phyloP scores from a whole-genome alignment of 2,888 invertebrate species.

The Caradrina kadenii region DNA sequence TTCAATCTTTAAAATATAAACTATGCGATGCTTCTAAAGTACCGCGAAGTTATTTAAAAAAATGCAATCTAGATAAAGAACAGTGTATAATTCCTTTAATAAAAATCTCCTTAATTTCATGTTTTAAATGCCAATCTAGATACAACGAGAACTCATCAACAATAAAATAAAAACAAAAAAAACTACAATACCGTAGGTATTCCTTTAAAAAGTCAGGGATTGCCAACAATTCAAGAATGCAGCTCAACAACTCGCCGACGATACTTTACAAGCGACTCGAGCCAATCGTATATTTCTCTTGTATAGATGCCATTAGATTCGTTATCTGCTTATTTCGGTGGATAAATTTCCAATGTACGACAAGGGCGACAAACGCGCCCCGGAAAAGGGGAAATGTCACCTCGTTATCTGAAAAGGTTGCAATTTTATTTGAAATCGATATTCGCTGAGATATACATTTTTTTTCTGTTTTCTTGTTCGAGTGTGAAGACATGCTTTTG shows the following conservation, averaged over 20 bases:
- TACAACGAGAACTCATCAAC: not conserved
- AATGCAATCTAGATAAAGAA: not conserved
- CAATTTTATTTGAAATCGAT: constrained; percentile 91
- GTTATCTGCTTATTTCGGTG: constrained; percentile 90
- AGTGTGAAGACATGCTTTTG: constrained; percentile 66
- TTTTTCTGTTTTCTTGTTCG: constrained; percentile 72
- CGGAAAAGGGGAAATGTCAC: constrained; percentile 89
- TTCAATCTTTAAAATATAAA: too few species aligned
- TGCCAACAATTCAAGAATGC: constrained; percentile 65
- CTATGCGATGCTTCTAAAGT: not conserved
- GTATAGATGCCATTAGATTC: constrained; percentile 83
- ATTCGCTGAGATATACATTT: constrained; percentile 85
- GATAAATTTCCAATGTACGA: constrained; percentile 88
- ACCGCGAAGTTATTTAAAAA: not conserved
- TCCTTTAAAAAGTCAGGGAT: constrained; percentile 36
- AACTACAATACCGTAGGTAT: constrained; percentile 17
- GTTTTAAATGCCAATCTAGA: not conserved
- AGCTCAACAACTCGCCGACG: constrained; percentile 61
- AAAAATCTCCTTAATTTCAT: not conserved
- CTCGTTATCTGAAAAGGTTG: constrained; percentile 91
- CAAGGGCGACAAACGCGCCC: constrained; percentile 82
- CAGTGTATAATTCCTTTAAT: too few species aligned
- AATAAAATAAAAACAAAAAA: not conserved
- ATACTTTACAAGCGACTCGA: constrained; percentile 60
- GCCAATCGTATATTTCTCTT: constrained; percentile 78